phyloP scores from a whole-genome alignment of 1,140 invertebrate genomes.

The Tetramorium simillimum region DNA sequence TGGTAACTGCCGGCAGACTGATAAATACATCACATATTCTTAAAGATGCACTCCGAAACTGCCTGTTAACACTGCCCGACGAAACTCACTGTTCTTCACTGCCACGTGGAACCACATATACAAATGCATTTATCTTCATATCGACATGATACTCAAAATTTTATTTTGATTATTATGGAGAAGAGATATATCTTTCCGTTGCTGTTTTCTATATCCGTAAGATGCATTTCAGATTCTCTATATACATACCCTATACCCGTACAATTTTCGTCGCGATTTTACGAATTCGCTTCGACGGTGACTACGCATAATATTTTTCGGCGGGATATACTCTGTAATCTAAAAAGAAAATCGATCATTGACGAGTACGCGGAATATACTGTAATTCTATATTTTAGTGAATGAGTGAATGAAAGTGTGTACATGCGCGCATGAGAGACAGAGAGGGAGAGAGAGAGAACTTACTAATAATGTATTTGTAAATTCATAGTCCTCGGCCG shows the following conservation, averaged over 20 bases:
- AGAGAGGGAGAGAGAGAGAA: not conserved
- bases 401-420: constrained; percentile 14
- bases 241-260: not conserved
- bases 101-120: not conserved
- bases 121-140: not conserved
- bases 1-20: constrained; percentile 16
- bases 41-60: constrained; percentile 20
- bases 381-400: constrained; percentile 75
- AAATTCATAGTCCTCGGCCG: constrained; percentile 43
- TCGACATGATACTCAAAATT: not conserved
- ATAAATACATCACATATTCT: constrained; percentile 1
- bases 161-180: not conserved
- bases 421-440: not conserved
- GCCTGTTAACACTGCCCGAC: not conserved
- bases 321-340: not conserved
- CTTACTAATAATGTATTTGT: constrained; percentile 70
- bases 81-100: constrained; percentile 3
- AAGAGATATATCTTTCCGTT: not conserved
- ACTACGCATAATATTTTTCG: constrained; percentile 14
- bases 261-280: constrained; percentile 43
- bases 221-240: constrained; percentile 10
- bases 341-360: constrained; percentile 47
- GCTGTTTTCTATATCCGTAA: not conserved
- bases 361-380: constrained; percentile 65
- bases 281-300: not conserved